A percentile compares a stretch with the other conserved stretches of the same genome.
Conservation (phyloP, 2,797 vertebrate species). For the Euphonia xanthogaster region DNA sequence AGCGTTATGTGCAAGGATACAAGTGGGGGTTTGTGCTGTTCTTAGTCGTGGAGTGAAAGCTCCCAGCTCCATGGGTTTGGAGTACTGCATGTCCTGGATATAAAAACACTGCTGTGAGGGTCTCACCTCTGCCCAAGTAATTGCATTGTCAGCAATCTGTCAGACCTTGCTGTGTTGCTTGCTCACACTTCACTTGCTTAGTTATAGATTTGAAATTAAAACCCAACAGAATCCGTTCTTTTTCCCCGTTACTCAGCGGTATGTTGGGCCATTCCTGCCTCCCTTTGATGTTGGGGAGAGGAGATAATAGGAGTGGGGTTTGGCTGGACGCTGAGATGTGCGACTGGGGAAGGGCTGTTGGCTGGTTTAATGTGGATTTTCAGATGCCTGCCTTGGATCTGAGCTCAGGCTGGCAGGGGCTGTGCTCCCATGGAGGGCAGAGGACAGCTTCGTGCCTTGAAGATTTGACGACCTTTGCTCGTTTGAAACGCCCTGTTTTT, state of each 20-base stretch:
- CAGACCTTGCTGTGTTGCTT: neutral
- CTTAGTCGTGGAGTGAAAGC: neutral
- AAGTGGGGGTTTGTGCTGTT: neutral
- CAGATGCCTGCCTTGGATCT: neutral
- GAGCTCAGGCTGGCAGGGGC: neutral
- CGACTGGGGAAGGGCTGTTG: neutral
- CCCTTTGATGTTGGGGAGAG: neutral
- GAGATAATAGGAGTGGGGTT: neutral
- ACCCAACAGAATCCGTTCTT: neutral
- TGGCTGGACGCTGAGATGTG: neutral
- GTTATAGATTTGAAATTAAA: neutral
- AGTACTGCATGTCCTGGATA: neutral
- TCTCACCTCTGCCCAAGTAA: neutral
- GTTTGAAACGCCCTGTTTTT: neutral
- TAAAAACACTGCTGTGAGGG: neutral
- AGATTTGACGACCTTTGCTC: neutral
- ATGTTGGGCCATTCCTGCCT: neutral
- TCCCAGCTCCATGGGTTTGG: neutral
- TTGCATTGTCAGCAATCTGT: neutral
- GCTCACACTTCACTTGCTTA: neutral
- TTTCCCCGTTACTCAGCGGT: neutral
- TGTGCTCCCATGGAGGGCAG: neutral
- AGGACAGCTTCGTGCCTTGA: slow-evolving; percentile 23
- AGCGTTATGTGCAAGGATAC: neutral
- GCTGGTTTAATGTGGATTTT: neutral